Percentiles rank a stretch among this genome's conserved stretches.
phyloP scores from a whole-genome alignment of 1,140 invertebrate species.

The Rhyzopertha dominica region DNA sequence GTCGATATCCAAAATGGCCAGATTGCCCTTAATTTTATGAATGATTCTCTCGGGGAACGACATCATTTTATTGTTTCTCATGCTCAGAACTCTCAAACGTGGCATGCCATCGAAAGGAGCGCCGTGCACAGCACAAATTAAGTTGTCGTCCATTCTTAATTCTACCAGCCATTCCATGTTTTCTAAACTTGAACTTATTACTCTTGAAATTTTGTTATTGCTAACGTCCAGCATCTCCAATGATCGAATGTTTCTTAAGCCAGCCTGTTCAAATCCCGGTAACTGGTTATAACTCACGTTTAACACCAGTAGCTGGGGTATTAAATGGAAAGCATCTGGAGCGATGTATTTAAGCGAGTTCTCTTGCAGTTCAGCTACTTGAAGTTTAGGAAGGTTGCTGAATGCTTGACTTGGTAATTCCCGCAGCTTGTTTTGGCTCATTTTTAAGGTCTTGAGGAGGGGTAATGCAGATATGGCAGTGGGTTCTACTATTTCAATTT shows the following conservation, averaged over 20 bases:
- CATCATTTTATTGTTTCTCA: constrained; percentile 72
- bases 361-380: constrained; percentile 73
- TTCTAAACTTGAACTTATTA: constrained; percentile 59
- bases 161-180: constrained; percentile 79
- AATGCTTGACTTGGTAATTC: constrained; percentile 69
- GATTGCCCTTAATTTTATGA: constrained; percentile 68
- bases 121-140: constrained; percentile 63
- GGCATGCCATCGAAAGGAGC: constrained; percentile 77
- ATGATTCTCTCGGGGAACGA: constrained; percentile 70
- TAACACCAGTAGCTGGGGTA: constrained; percentile 71
- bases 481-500: constrained; percentile 69
- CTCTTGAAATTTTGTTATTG: constrained; percentile 66
- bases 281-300: constrained; percentile 78
- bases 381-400: constrained; percentile 67
- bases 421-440: constrained; percentile 69
- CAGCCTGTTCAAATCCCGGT: constrained; percentile 63
- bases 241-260: constrained; percentile 63
- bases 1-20: constrained; percentile 78
- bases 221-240: constrained; percentile 78
- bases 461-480: constrained; percentile 72
- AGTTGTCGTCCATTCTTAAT: constrained; percentile 72
- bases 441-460: constrained; percentile 68
- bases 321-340: constrained; percentile 69
- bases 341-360: constrained; percentile 65
- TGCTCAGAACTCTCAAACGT: constrained; percentile 69